phyloP scores from a whole-genome alignment of 1,140 invertebrate species.

The Ylistrum balloti region DNA sequence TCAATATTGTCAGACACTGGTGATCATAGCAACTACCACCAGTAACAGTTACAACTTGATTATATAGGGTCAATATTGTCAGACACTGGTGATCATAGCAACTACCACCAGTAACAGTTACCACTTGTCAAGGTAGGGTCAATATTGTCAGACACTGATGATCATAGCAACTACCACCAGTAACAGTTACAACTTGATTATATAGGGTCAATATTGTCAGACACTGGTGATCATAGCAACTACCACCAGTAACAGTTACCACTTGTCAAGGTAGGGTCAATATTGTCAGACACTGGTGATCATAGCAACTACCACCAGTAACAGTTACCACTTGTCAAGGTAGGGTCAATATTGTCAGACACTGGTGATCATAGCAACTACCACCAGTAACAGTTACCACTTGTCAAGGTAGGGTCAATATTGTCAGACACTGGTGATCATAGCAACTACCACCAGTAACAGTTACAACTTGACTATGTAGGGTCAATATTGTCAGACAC shows the following conservation, averaged over 20 bases:
- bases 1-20: not conserved
- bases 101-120: too few species aligned
- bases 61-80: not conserved
- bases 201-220: not conserved
- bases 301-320: not conserved
- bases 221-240: too few species aligned
- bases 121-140: too few species aligned
- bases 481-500: too few species aligned
- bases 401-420: too few species aligned
- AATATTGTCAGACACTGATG: not conserved
- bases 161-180: not conserved
- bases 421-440: not conserved
- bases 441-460: not conserved
- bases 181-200: not conserved
- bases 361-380: too few species aligned
- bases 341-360: not conserved
- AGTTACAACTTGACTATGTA: not conserved
- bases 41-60: not conserved
- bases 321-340: not conserved
- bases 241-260: too few species aligned
- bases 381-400: too few species aligned
- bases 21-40: not conserved
- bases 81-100: too few species aligned
- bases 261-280: too few species aligned
- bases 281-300: not conserved